Base-by-base conservation (phyloP, 2,797 vertebrate genomes). In the Phrynocephalus vlangalii region DNA sequence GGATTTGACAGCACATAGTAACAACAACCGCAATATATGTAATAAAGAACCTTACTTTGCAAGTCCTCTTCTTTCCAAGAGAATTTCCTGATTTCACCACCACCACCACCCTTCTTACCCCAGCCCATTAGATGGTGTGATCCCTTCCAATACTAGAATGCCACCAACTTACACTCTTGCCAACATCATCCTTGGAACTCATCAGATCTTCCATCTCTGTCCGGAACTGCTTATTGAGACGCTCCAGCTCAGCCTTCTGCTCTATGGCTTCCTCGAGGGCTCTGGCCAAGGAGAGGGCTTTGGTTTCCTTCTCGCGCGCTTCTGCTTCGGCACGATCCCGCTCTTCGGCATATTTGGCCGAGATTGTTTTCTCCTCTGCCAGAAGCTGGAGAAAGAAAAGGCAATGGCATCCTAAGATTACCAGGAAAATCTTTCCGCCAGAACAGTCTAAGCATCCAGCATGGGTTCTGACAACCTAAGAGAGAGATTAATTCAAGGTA, bases 171-270 rank as follows among this genome's bases (percentile, higher is more conserved):
- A 99, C 99, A 0, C 94, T 99, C 96, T 99, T 99, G 94, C 99
- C 99, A 50, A 98, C 98, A 1, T 99, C 99, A 0, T 99, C 99
- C 97, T 99, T 99, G 0, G 98, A 99, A 91, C 98, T 99, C 87
- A 99, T 98, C 88, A 99, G 96, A 94, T 99, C 99, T 92, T 99
- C 99, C 99, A 99, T 99, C 94, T 99, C 99, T 0, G 98, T 93
- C 0, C 98, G 97, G 90, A 99, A 97, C 92, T 98, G 96, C 91
- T 99, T 99, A 96, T 98, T 99, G 94, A 97, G 95, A 2, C 98
- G 97, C 82, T 99, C 99, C 92, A 98, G 79, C 89, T 99, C 99
- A 0, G 98, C 97, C 95, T 98, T 99, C 86, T 96, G 66, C 92
- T 99, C 98, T 76, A 96, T 93, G 90, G 98, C 95, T 89, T 97